Conservation (phyloP, 2,113 vertebrate species). For the Leptobrachium leishanense region DNA sequence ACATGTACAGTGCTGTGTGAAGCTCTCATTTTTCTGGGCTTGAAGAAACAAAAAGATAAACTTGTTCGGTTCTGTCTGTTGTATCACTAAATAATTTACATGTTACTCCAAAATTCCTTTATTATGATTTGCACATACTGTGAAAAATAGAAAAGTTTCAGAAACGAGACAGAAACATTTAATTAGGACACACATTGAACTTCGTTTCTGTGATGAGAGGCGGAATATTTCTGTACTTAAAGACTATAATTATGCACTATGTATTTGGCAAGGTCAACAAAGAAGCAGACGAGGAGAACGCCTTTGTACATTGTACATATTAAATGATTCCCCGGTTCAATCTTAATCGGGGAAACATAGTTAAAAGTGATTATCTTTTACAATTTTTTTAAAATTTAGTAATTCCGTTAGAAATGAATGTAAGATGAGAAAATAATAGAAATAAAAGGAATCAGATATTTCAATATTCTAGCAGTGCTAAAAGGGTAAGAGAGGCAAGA, state of each 20-base stretch:
- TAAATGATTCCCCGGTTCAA: too few species aligned
- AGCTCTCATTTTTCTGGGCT: too few species aligned
- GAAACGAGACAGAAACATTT: conserved; percentile 22
- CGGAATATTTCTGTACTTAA: conserved; percentile 23
- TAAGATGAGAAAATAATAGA: too few species aligned
- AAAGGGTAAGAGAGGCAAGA: too few species aligned
- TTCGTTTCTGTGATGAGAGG: conserved; percentile 30
- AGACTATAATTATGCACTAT: conserved; percentile 31
- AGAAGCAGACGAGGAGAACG: conserved; percentile 1
- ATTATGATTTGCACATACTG: conserved; percentile 31
- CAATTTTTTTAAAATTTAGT: too few species aligned
- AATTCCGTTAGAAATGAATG: too few species aligned
- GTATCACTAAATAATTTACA: neutral
- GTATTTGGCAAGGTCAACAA: conserved; percentile 37
- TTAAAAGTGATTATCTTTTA: too few species aligned
- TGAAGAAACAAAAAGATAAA: neutral
- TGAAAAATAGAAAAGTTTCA: conserved; percentile 9
- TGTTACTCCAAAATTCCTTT: neutral
- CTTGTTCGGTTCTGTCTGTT: conserved; percentile 2
- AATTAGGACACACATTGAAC: conserved; percentile 31
- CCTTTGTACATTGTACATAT: too few species aligned
- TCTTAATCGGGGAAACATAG: too few species aligned
- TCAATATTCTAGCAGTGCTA: too few species aligned
- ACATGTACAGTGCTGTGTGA: too few species aligned
- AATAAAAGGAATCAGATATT: too few species aligned